Evolutionary conservation across 2,888 invertebrate species (phyloP).

Genomic region (Drosophila falleni): DNA sequence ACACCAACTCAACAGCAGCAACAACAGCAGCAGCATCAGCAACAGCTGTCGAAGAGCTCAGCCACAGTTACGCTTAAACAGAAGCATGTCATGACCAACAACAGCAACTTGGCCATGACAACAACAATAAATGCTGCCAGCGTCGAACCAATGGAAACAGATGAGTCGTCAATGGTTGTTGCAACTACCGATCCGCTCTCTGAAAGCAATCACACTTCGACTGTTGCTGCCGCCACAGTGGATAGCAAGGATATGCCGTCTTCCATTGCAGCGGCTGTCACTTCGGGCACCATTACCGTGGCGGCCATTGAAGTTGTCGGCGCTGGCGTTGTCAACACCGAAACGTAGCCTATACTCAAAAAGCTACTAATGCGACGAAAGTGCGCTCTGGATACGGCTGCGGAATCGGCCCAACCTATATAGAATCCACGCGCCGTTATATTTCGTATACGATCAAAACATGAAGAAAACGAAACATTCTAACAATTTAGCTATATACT

Average conservation of each 20-base stretch:
- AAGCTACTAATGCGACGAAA: conserved; percentile 85
- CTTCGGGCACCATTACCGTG: conserved; percentile 56
- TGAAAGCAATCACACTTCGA: conserved; percentile 44
- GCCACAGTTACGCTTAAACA: conserved; percentile 38
- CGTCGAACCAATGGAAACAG: conserved; percentile 71
- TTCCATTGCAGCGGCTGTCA: conserved; percentile 51
- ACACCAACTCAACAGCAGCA: conserved; percentile 74
- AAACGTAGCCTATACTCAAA: conserved; percentile 86
- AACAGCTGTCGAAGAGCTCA: conserved; percentile 41
- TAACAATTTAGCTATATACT: conserved; percentile 37
- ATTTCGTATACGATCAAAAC: conserved; percentile 49
- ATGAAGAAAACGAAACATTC: conserved; percentile 53
- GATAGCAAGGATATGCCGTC: conserved; percentile 61
- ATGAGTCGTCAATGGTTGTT: conserved; percentile 51
- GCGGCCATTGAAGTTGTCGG: conserved; percentile 73
- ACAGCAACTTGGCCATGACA: conserved; percentile 34
- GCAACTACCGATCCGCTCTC: conserved; percentile 48
- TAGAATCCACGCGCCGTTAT: conserved; percentile 21
- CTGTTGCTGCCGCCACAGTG: conserved; percentile 48
- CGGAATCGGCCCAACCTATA: conserved; percentile 11
- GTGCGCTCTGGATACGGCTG: conserved; percentile 58
- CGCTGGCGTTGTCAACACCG: conserved; percentile 77
- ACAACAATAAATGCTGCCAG: conserved; percentile 31
- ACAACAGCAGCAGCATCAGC: conserved; percentile 63
- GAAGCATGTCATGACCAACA: conserved; percentile 69